Evolutionary conservation across 2,797 vertebrate genomes (phyloP), one percentile per base, ranked within the genome.

Genomic region (Threskiornis aethiopicus): DNA sequence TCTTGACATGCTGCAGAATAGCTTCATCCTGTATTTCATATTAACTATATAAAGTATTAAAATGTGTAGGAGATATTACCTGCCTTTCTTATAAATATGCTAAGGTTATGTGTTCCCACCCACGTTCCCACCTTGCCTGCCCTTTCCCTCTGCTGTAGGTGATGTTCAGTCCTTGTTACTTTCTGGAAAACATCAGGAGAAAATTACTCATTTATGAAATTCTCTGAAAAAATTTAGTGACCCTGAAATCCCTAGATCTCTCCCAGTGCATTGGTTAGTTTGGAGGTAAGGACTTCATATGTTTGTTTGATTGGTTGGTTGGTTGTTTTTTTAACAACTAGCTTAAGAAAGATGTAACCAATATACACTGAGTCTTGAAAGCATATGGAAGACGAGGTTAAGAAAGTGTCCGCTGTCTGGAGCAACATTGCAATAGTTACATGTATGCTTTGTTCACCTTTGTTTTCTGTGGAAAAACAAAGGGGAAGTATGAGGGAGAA

Each of bases 121-220:
- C 21, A 24, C 13, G 21, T 21, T 58, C 75, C 61, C 3, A 54
- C 19, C 28, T 11, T 62, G 28, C 79, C 87, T 91, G 89, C 37
- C 41, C 64, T 44, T 81, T 89, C 0, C 33, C 71, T 90, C 89
- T 96, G n/a, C 89, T 89, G 41, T 25, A 99, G 98, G 96, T 93
- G 98, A 99, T 91, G 98, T 99, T 59, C 97, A 94, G 44, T 98
- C 98, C 35, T 93, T 99, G 65, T 98, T 97, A 79, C 96, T 99
- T 35, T 98, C 98, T 47, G 98, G 99, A 72, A 98, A 98, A 5
- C 97, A 97, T 25, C 97, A 99, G 92, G 98, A 98, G 92, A 99
- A 99, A 96, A 99, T 99, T 10, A 90, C 96, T 87, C 5, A 4
- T 52, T 69, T 83, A 37, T 73, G 5, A 62, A 57, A 78, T 67